Evolutionary conservation across 2,113 vertebrate species (phyloP).

Genomic region (Bungarus multicinctus): DNA sequence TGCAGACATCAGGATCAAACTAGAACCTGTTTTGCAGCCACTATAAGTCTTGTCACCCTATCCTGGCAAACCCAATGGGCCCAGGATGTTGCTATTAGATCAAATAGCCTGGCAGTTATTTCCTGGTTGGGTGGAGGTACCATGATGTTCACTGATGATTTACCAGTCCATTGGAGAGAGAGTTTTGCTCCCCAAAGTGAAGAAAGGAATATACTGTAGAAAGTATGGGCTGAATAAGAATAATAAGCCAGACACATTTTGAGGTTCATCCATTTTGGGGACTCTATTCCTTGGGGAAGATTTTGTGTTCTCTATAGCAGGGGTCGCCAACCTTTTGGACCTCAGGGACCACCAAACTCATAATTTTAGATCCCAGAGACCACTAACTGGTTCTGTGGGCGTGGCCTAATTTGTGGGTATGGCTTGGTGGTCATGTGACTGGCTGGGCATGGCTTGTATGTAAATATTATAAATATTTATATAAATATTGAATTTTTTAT

Average conservation of each 20-base stretch:
- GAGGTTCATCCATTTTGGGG: not conserved
- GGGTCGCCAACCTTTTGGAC: too few species aligned
- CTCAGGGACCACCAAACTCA: too few species aligned
- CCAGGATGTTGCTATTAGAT: not conserved
- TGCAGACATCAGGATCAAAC: not conserved
- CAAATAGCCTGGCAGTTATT: not conserved
- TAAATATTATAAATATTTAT: too few species aligned
- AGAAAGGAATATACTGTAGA: not conserved
- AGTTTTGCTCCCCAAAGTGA: not conserved
- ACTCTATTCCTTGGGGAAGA: not conserved
- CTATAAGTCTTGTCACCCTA: not conserved
- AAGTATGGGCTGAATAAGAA: not conserved
- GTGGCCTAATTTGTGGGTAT: too few species aligned
- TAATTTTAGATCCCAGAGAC: too few species aligned
- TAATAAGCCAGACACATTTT: not conserved
- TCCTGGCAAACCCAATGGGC: not conserved
- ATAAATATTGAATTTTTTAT: too few species aligned
- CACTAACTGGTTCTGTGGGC: too few species aligned
- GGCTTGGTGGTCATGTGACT: too few species aligned
- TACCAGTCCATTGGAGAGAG: not conserved
- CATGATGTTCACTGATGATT: not conserved
- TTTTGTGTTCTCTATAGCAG: not conserved
- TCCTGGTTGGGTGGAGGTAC: not conserved
- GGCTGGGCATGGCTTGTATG: too few species aligned
- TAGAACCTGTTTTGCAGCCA: not conserved